phyloP scores from a whole-genome alignment of 2,113 vertebrate species.

The Craseonycteris thonglongyai region DNA sequence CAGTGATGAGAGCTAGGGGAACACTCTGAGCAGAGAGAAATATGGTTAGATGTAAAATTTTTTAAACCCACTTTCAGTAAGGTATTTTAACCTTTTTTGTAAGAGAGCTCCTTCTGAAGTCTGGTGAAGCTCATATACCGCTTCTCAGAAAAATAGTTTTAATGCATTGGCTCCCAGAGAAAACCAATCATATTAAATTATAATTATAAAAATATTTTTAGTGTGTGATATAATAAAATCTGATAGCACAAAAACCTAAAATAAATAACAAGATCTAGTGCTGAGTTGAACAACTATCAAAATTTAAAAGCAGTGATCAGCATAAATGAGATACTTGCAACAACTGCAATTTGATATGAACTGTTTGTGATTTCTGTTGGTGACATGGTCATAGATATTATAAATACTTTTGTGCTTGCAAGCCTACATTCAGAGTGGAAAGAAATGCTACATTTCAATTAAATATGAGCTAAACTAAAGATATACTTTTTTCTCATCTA shows the following conservation, averaged over 20 bases:
- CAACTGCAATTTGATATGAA: not conserved
- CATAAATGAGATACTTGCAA: not conserved
- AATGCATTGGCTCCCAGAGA: not conserved
- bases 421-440: not conserved
- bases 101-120: not conserved
- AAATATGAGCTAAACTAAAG: not conserved
- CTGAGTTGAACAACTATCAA: not conserved
- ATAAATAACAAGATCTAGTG: not conserved
- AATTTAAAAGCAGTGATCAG: not conserved
- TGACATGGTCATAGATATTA: not conserved
- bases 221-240: not conserved
- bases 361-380: not conserved
- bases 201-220: not conserved
- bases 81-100: not conserved
- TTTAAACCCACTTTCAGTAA: not conserved
- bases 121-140: not conserved
- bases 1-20: not conserved
- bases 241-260: not conserved
- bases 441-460: not conserved
- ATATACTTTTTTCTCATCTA: not conserved
- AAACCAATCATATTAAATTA: not conserved
- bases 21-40: not conserved
- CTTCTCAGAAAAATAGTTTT: not conserved
- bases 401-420: not conserved
- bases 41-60: not conserved